These are phyloP conservation scores for Dioctria rufipes DNA, from an alignment of 2,888 invertebrate genomes.

Conservation along the genomic window DNA sequence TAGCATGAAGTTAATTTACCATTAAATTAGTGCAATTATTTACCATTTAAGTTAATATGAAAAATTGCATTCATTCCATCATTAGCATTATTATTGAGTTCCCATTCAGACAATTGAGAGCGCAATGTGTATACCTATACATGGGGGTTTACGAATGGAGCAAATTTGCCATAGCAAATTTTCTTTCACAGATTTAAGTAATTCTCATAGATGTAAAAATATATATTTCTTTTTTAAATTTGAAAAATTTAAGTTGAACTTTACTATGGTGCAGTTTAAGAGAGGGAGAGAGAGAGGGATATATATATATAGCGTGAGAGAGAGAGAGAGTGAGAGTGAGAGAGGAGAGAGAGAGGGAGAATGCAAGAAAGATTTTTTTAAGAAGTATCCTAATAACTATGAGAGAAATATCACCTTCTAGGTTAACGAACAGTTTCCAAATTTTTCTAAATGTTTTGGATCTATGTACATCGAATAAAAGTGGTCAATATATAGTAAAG, in stretches of 20 bases:
- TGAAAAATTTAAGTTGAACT: neutral
- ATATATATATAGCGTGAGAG: no score
- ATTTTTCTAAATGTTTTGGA: no score
- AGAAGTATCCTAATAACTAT: no score
- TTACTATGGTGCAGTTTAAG: neutral
- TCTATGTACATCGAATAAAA: no score
- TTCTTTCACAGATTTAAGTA: neutral
- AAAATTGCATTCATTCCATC: slow-evolving; percentile 30
- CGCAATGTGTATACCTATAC: no score
- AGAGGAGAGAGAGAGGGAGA: no score
- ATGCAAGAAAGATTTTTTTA: no score
- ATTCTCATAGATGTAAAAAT: neutral
- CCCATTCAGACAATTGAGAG: neutral
- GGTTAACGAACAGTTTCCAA: no score
- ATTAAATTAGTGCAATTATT: slow-evolving; percentile 41
- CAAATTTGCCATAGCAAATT: neutral
- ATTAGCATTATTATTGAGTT: slow-evolving; percentile 11
- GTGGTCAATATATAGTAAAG: no score
- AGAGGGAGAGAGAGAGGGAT: neutral
- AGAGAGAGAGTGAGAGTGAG: no score
- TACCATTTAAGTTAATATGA: slow-evolving; percentile 38
- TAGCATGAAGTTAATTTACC: slow-evolving; percentile 31
- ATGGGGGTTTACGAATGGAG: neutral
- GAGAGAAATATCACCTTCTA: no score
- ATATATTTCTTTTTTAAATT: neutral